Base-by-base conservation (phyloP, 2,888 invertebrate genomes). In the Diloba caeruleocephala region DNA sequence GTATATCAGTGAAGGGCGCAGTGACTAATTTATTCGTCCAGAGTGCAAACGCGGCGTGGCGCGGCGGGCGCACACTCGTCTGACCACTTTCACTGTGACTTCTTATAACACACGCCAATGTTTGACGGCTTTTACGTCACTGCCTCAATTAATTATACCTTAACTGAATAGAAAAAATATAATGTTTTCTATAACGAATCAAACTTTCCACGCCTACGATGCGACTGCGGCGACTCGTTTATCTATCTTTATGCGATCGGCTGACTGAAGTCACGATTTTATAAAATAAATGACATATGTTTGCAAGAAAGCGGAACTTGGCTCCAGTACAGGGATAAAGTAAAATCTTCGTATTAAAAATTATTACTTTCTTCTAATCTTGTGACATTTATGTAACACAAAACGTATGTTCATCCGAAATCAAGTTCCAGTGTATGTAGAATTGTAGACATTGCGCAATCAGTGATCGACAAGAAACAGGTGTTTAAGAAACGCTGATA, bases 41-140 rank as follows among this genome's bases (percentile, higher is more conserved):
- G 33, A 56, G 52, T 55, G 68, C 28, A 56, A 48, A 46, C 50
- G 34, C 25, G 21, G 26, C 58, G 49, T 44, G 29, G 34, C 28
- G 21, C 26, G 49, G 57, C 58, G 26, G 64, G 37, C 57, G 57
- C 65, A 60, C 59, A 60, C 70, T 34, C 32, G 73, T 56, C 41
- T 28, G 46, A 58, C 73, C 66, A 70, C 72, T 72, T 72, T 72
- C 72, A 73, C 74, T 64, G 51, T 25, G 43, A 7, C 46, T 50
- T 37, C 49, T 44, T 67, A 73, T 72, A 73, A 64, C 57, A 67
- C 64, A 73, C 71, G 32, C 33, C 31, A 36, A 39, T 41, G 37
- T 46, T 10, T 49, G 67, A 51, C 45, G 33, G 49, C 28, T 13
- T 68, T 45, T 62, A 53, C 64, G 64, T 64, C 60, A 64, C 38